Evolutionary conservation across 2,888 invertebrate genomes (phyloP).

Genomic region (Tyria jacobaeae): DNA sequence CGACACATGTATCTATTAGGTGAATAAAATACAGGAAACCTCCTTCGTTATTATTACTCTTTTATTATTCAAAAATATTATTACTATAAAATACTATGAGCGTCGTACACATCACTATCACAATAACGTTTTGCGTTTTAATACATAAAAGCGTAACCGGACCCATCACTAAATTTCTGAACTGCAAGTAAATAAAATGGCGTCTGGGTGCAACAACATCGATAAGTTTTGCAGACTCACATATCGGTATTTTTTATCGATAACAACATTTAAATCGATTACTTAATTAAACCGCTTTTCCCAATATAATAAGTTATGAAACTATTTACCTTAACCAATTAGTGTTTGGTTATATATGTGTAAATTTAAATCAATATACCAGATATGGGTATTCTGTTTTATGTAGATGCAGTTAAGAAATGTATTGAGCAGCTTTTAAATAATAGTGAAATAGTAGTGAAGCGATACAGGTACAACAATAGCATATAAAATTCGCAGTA

Average conservation of each 20-base stretch:
- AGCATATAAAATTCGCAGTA: slow-evolving; percentile 71
- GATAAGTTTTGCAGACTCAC: neutral
- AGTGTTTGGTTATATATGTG: too few relatives aligned
- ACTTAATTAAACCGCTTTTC: neutral
- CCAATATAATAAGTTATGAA: too few relatives aligned
- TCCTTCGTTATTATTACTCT: slow-evolving; percentile 74
- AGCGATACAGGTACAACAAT: slow-evolving; percentile 69
- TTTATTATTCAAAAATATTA: slow-evolving; percentile 80
- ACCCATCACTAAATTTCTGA: slow-evolving; percentile 65
- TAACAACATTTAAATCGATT: neutral
- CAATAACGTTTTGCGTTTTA: slow-evolving; percentile 73
- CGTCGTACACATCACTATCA: slow-evolving; percentile 83
- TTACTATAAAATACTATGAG: slow-evolving; percentile 77
- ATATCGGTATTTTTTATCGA: neutral
- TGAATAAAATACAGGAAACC: slow-evolving; percentile 78
- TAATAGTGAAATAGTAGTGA: slow-evolving; percentile 64
- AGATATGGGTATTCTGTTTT: too few relatives aligned
- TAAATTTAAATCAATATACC: too few relatives aligned
- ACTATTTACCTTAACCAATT: too few relatives aligned
- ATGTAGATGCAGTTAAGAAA: slow-evolving; percentile 58
- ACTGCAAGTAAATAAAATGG: slow-evolving; percentile 45
- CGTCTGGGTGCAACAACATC: neutral
- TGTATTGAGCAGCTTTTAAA: slow-evolving; percentile 58
- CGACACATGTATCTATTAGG: slow-evolving; percentile 63
- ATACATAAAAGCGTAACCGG: slow-evolving; percentile 64